These are phyloP conservation scores for Thereva unica DNA, from an alignment of 2,888 invertebrate species.

Conservation along the genomic window DNA sequence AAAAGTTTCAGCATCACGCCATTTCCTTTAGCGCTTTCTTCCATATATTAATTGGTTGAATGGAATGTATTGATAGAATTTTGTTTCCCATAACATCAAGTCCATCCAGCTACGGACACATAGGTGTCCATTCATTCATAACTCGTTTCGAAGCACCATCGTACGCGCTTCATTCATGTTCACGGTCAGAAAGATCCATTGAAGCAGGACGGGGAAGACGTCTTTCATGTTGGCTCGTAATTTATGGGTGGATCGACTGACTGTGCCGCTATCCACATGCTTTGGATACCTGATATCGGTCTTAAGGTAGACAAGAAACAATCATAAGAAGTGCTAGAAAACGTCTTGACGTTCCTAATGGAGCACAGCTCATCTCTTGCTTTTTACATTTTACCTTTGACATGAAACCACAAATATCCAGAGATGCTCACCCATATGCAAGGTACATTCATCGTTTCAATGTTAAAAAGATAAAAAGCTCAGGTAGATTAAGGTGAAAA, in stretches of 20 bases:
- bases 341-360: constrained; percentile 19
- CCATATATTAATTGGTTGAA: constrained; percentile 12
- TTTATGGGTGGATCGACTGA: constrained; percentile 28
- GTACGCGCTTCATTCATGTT: constrained; percentile 34
- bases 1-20: background rate
- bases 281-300: constrained; percentile 23
- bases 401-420: constrained; percentile 25
- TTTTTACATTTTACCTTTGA: background rate
- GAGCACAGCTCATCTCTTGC: constrained; percentile 7
- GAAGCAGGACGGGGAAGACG: constrained; percentile 15
- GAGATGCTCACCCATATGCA: constrained; percentile 32
- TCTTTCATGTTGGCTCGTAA: constrained; percentile 29
- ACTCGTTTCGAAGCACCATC: constrained; percentile 17
- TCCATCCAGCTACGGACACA: constrained; percentile 5
- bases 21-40: constrained; percentile 6
- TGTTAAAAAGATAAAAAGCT: constrained; percentile 26
- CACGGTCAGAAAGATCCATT: constrained; percentile 16
- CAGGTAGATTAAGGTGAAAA: background rate
- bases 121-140: constrained; percentile 26
- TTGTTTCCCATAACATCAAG: background rate
- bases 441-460: constrained; percentile 26
- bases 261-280: constrained; percentile 13
- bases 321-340: constrained; percentile 20
- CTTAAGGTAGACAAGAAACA: background rate
- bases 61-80: constrained; percentile 11